A percentile compares a stretch with the other conserved stretches of the same genome.
phyloP scores from a whole-genome alignment of 1,140 invertebrate species.

The Drosophila quadrilineata region DNA sequence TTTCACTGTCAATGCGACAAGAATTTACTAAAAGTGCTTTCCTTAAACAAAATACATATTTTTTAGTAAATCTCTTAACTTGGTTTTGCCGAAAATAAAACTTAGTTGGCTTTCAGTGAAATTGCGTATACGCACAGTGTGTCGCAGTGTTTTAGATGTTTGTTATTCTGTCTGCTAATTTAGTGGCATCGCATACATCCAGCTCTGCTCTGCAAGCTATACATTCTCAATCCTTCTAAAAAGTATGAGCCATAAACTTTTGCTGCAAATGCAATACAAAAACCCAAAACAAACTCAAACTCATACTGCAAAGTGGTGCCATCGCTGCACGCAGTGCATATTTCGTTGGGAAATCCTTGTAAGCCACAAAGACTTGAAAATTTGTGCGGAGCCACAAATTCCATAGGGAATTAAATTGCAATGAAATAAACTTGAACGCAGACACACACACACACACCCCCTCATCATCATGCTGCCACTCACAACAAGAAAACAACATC shows the following conservation, averaged over 20 bases:
- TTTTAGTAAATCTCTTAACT: too few species aligned
- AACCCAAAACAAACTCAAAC: too few species aligned
- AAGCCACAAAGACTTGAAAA: conserved; percentile 78
- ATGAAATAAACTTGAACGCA: conserved; percentile 63
- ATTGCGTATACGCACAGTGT: conserved; percentile 64
- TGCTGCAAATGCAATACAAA: conserved; percentile 44
- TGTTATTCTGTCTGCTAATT: conserved; percentile 51
- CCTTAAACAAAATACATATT: too few species aligned
- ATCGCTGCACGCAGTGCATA: conserved; percentile 62
- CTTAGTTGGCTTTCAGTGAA: conserved; percentile 36
- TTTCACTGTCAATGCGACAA: too few species aligned
- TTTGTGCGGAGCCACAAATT: conserved; percentile 71
- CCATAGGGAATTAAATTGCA: conserved; percentile 76
- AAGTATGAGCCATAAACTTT: conserved; percentile 58
- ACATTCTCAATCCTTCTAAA: conserved; percentile 23
- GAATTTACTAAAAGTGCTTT: too few species aligned
- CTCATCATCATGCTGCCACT: neutral
- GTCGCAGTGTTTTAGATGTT: conserved; percentile 23
- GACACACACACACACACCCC: conserved; percentile 6
- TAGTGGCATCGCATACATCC: conserved; percentile 31
- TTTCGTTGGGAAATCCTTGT: conserved; percentile 73
- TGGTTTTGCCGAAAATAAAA: conserved; percentile 15
- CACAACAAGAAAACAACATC: conserved; percentile 42
- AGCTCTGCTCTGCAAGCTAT: neutral
- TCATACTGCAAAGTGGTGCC: too few species aligned